A percentile compares a stretch with the other conserved stretches of the same genome.
These are phyloP conservation scores for Coptodon rendalli DNA, from an alignment of 2,113 vertebrate genomes.

Conservation along the genomic window DNA sequence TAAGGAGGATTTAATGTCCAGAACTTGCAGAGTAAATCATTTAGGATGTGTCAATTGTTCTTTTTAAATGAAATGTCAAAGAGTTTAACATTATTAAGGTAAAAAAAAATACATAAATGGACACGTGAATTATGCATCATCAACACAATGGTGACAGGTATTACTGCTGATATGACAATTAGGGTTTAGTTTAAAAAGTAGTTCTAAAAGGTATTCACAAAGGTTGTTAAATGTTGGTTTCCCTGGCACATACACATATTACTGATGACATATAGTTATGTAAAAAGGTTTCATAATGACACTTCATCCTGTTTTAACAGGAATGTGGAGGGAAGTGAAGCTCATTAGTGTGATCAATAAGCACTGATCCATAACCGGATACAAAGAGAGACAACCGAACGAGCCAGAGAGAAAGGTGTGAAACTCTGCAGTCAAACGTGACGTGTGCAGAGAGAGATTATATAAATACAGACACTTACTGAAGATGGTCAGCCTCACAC, in stretches of 20 bases:
- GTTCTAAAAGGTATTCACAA: neutral
- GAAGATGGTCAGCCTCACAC: conserved; percentile 44
- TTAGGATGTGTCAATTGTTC: neutral
- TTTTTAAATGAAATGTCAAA: neutral
- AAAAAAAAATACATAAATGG: too few relatives aligned
- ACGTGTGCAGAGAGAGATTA: neutral
- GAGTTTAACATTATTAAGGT: too few relatives aligned
- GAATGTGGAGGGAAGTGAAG: neutral
- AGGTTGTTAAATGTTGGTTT: neutral
- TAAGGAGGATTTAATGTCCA: neutral
- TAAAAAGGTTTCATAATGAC: conserved; percentile 10
- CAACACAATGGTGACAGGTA: neutral
- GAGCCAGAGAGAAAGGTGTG: neutral
- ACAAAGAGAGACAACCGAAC: neutral
- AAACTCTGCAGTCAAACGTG: neutral
- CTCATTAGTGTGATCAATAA: conserved; percentile 29
- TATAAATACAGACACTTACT: conserved; percentile 53
- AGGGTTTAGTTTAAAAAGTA: neutral
- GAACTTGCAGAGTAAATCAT: neutral
- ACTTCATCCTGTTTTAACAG: neutral
- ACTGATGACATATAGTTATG: neutral
- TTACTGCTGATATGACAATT: neutral
- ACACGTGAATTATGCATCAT: neutral
- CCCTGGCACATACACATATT: neutral
- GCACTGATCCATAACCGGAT: neutral